phyloP scores from a whole-genome alignment of 2,113 vertebrate species.

The Pedionomus torquatus region DNA sequence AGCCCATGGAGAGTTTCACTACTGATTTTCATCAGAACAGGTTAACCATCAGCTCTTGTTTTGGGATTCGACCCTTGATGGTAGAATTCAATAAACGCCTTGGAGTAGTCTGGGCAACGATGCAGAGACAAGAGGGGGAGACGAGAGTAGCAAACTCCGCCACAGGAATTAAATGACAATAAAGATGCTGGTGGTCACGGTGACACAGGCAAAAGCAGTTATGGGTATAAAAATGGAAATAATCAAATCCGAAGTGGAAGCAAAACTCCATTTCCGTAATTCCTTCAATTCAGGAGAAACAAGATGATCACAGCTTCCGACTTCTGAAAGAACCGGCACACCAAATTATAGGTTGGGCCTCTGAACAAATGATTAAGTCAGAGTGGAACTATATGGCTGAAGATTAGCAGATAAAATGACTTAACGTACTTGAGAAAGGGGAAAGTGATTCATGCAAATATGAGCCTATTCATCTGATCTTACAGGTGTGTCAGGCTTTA shows the following conservation, averaged over 20 bases:
- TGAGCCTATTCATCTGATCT: background rate
- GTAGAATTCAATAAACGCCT: background rate
- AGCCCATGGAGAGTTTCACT: background rate
- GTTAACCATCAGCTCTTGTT: background rate
- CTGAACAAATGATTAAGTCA: slow-evolving; percentile 4
- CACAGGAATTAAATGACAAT: background rate
- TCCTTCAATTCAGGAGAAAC: slow-evolving; percentile 4
- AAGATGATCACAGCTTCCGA: slow-evolving; percentile 10
- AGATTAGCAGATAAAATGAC: background rate
- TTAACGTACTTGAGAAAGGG: background rate
- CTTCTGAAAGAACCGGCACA: slow-evolving; percentile 16
- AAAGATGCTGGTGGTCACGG: background rate
- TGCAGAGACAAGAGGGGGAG: background rate
- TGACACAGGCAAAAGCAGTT: background rate
- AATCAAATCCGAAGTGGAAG: background rate
- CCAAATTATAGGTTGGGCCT: background rate
- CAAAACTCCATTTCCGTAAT: background rate
- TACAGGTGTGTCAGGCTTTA: background rate
- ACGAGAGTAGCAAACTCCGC: background rate
- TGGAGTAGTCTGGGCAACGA: background rate
- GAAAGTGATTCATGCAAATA: background rate
- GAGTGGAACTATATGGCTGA: background rate
- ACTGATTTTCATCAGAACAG: background rate
- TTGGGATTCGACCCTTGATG: background rate
- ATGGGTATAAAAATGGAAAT: background rate